A percentile compares a stretch with the other conserved stretches of the same genome.
These are phyloP conservation scores for Acrocephalus kingi DNA, from an alignment of 2,113 vertebrate genomes.

Conservation along the genomic window DNA sequence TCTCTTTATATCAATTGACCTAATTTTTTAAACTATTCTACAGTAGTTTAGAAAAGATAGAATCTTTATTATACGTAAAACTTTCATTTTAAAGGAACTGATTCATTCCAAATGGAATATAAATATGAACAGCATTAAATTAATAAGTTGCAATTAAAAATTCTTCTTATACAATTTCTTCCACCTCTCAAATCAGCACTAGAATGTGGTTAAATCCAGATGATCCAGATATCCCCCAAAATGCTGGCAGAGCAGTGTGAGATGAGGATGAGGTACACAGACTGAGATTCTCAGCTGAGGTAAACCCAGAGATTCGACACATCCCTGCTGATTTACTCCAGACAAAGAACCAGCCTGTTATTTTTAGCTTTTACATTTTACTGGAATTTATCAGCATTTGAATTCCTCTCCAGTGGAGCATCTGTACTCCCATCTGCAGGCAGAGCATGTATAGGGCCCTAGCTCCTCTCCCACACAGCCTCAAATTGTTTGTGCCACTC, in stretches of 20 bases:
- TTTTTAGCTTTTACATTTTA: slow-evolving; percentile 1
- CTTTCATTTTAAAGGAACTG: background rate
- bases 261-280: background rate
- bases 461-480: background rate
- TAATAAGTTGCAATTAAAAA: background rate
- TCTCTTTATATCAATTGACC: background rate
- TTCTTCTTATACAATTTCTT: background rate
- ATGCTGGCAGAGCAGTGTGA: background rate
- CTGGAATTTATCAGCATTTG: background rate
- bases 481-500: background rate
- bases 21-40: background rate
- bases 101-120: background rate
- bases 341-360: background rate
- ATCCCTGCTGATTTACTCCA: background rate
- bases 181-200: background rate
- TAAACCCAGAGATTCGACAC: background rate
- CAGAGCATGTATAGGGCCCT: background rate
- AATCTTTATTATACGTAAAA: background rate
- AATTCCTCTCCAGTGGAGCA: background rate
- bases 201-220: background rate
- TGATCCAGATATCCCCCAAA: background rate
- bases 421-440: background rate
- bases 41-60: background rate
- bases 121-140: background rate
- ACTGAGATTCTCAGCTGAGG: background rate